Percentiles rank a stretch among this genome's conserved stretches.
These are phyloP conservation scores for Drosophila prosaltans DNA, from an alignment of 1,140 invertebrate genomes.

Conservation along the genomic window DNA sequence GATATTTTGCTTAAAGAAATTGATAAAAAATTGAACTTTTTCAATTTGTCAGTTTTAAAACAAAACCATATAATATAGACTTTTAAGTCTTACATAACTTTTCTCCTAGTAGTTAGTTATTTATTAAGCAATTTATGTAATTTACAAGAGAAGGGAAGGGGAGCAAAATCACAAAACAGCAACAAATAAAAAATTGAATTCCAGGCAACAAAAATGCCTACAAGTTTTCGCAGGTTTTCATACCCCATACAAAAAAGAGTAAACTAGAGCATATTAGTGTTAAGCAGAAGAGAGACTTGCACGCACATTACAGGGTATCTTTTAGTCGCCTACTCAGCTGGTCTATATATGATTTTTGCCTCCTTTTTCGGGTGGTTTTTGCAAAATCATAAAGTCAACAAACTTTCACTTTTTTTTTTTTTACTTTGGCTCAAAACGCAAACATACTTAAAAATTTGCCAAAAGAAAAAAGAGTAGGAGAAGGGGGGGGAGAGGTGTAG, in stretches of 20 bases:
- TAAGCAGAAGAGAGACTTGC: no score
- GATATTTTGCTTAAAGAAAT: constrained; percentile 2
- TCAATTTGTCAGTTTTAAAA: neutral
- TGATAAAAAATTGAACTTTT: neutral
- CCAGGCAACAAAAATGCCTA: neutral
- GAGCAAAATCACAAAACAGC: neutral
- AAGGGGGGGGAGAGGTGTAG: constrained; percentile 10
- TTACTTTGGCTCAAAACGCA: constrained; percentile 19
- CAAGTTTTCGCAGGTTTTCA: constrained; percentile 2
- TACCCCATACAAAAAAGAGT: neutral
- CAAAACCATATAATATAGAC: neutral
- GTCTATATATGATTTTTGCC: neutral
- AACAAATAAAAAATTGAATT: no score
- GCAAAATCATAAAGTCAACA: constrained; percentile 62
- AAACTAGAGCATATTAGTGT: neutral
- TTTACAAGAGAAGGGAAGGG: neutral
- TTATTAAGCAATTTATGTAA: constrained; percentile 1
- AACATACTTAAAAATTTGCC: constrained; percentile 12
- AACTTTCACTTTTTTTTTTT: constrained; percentile 70
- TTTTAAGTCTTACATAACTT: neutral
- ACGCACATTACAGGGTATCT: neutral
- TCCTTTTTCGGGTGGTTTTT: constrained; percentile 52
- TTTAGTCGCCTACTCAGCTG: neutral
- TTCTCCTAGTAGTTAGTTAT: neutral
- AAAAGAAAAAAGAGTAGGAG: neutral